Evolutionary conservation across 2,797 vertebrate genomes (phyloP).

Genomic region (Liparis tanakae): DNA sequence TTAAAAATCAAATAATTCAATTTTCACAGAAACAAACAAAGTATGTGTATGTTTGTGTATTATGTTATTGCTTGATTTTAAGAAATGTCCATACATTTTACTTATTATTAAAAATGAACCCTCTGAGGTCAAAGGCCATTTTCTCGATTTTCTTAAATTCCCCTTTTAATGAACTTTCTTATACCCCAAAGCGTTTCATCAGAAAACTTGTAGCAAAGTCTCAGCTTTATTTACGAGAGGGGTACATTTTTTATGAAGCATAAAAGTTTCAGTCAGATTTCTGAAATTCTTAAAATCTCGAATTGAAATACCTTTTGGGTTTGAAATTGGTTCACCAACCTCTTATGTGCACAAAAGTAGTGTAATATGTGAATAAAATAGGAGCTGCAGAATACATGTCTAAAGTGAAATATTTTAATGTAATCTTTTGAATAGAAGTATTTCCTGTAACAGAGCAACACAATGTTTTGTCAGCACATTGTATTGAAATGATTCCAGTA

Average conservation of each 20-base stretch:
- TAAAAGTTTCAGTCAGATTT: neutral
- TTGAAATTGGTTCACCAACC: too few species aligned
- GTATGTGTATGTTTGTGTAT: conserved; percentile 36
- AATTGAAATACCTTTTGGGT: too few species aligned
- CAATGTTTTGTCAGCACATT: too few species aligned
- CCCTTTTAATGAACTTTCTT: neutral
- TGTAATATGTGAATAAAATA: neutral
- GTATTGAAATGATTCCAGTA: too few species aligned
- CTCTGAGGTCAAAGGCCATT: neutral
- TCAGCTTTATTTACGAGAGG: too few species aligned
- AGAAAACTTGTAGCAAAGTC: neutral
- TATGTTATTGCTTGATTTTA: conserved; percentile 43
- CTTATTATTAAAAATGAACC: conserved; percentile 39
- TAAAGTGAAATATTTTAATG: too few species aligned
- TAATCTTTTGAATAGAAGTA: neutral
- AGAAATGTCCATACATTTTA: conserved; percentile 41
- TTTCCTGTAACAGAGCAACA: neutral
- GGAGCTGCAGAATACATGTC: neutral
- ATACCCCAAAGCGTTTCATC: neutral
- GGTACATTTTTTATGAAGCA: neutral
- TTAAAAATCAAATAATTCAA: conserved; percentile 21
- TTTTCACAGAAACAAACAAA: conserved; percentile 26
- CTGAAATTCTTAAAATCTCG: neutral
- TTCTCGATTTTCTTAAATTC: neutral
- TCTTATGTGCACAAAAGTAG: neutral